Evolutionary conservation across 2,797 vertebrate genomes (phyloP).

Genomic region (Premnoplex brunnescens): DNA sequence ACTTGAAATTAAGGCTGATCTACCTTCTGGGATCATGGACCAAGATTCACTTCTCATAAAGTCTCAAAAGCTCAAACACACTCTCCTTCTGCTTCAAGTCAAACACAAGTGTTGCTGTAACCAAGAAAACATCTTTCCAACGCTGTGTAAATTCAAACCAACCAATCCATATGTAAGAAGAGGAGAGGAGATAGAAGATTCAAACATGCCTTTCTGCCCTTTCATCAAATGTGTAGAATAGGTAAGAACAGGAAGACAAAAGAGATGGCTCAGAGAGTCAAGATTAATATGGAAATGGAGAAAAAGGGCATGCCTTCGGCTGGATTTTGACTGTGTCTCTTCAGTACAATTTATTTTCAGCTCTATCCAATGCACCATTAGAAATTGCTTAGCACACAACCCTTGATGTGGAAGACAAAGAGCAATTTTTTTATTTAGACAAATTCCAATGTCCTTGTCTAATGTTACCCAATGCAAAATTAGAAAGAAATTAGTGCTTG

Average conservation of each 20-base stretch:
- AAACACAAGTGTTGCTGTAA: slow-evolving; percentile 28
- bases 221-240: not conserved
- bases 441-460: slow-evolving; percentile 18
- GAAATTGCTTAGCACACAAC: not conserved
- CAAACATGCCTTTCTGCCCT: not conserved
- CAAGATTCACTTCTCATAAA: not conserved
- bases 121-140: slow-evolving; percentile 16
- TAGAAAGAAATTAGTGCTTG: slow-evolving; percentile 53
- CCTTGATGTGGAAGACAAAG: slow-evolving; percentile 19
- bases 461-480: slow-evolving; percentile 48
- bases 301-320: not conserved
- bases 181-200: not conserved
- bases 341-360: slow-evolving; percentile 16
- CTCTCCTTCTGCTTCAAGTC: slow-evolving; percentile 10
- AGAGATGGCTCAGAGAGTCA: not conserved
- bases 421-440: not conserved
- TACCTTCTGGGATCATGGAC: slow-evolving; percentile 48
- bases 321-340: not conserved
- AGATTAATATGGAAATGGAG: not conserved
- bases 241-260: not conserved
- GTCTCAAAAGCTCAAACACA: not conserved
- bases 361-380: not conserved
- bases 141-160: not conserved
- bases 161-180: not conserved
- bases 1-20: slow-evolving; percentile 61